Conservation (phyloP, 2,888 invertebrate species). For the Caradrina kadenii region DNA sequence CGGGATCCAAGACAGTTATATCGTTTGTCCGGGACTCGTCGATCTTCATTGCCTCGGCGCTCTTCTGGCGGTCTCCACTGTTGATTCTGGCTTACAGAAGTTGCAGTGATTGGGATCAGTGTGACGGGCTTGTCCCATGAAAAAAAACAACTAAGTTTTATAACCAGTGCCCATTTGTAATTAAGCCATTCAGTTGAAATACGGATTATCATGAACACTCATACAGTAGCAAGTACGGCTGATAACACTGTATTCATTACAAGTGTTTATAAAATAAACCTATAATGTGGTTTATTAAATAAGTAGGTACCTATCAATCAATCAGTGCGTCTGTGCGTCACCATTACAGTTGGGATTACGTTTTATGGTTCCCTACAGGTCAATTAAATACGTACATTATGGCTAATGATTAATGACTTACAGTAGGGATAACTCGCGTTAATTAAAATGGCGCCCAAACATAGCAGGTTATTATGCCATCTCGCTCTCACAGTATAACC, state of each 20-base stretch:
- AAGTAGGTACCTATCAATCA: background rate
- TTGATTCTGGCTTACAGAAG: too few relatives aligned
- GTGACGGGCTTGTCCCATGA: too few relatives aligned
- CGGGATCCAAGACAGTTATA: too few relatives aligned
- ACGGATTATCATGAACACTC: slow-evolving; percentile 4
- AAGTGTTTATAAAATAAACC: slow-evolving; percentile 10
- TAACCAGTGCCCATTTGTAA: background rate
- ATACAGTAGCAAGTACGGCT: slow-evolving; percentile 18
- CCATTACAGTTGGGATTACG: background rate
- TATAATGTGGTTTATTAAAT: slow-evolving; percentile 9
- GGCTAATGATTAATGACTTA: background rate
- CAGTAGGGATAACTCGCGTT: background rate
- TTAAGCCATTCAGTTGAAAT: background rate
- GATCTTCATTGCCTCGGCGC: too few relatives aligned
- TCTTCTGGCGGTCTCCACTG: too few relatives aligned
- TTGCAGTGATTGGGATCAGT: too few relatives aligned
- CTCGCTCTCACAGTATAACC: too few relatives aligned
- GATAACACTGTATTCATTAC: slow-evolving; percentile 12
- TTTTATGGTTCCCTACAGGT: slow-evolving; percentile 12
- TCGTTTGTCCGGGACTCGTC: too few relatives aligned
- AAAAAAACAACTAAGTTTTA: too few relatives aligned
- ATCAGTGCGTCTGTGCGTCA: slow-evolving; percentile 15
- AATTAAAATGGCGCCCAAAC: too few relatives aligned
- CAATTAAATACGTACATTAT: slow-evolving; percentile 28
- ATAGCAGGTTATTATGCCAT: too few relatives aligned